These are phyloP conservation scores for Macrocentrus cingulum DNA, from an alignment of 1,140 invertebrate genomes.

Conservation along the genomic window DNA sequence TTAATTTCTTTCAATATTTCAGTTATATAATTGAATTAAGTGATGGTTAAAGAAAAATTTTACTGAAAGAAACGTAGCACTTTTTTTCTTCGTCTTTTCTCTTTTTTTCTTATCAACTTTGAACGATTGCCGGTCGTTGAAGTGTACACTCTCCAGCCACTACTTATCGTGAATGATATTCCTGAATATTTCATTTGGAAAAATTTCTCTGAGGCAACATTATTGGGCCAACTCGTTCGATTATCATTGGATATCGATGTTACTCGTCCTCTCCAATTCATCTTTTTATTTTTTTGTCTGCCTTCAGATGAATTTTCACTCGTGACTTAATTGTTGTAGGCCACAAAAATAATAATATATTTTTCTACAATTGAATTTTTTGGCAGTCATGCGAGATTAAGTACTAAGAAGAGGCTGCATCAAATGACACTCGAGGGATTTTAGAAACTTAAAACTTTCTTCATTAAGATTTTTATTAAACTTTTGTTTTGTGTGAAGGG, in stretches of 20 bases:
- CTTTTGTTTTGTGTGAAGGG: no score
- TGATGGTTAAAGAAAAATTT: neutral
- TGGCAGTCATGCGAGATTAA: neutral
- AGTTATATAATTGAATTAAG: neutral
- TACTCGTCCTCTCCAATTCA: slow-evolving; percentile 4
- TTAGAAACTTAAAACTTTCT: neutral
- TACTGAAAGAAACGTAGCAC: neutral
- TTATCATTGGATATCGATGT: neutral
- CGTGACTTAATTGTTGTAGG: no score
- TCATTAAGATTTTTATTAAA: slow-evolving; percentile 6
- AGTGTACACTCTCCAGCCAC: slow-evolving; percentile 18
- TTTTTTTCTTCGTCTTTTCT: neutral
- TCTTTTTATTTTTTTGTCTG: neutral
- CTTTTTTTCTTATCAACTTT: slow-evolving; percentile 4
- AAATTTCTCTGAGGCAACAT: slow-evolving; percentile 1
- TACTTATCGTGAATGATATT: slow-evolving; percentile 14
- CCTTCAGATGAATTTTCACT: no score
- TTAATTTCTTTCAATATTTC: neutral
- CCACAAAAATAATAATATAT: no score
- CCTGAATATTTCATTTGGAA: slow-evolving; percentile 26
- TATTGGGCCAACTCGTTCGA: neutral
- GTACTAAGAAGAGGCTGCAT: slow-evolving; percentile 3
- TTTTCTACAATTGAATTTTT: neutral
- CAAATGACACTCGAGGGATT: neutral
- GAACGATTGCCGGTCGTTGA: slow-evolving; percentile 15